Conservation (phyloP, 1,140 invertebrate species). For the Brachionus koreanus region DNA sequence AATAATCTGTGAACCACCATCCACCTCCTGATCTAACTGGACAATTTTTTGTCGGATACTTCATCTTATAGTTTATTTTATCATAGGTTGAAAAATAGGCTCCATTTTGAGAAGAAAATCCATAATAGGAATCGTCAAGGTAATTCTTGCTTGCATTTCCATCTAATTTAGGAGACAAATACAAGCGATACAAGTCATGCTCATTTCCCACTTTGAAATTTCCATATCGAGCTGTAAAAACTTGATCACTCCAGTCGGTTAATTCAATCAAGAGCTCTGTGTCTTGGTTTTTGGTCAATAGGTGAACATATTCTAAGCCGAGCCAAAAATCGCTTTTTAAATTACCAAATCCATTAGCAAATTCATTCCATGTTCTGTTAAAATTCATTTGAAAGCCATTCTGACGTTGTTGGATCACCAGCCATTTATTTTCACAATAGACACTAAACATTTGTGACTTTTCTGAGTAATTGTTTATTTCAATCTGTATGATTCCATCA, state of each 20-base stretch:
- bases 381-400: conserved; percentile 25
- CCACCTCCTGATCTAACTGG: conserved; percentile 36
- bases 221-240: conserved; percentile 8
- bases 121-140: conserved; percentile 11
- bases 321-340: conserved; percentile 39
- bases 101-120: conserved; percentile 30
- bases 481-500: conserved; percentile 21
- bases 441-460: neutral
- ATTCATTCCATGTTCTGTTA: conserved; percentile 31
- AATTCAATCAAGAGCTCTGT: conserved; percentile 25
- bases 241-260: conserved; percentile 25
- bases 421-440: conserved; percentile 11
- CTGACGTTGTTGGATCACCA: conserved; percentile 37
- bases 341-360: neutral
- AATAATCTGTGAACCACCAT: conserved; percentile 35
- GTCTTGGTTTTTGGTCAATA: neutral
- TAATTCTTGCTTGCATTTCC: conserved; percentile 30
- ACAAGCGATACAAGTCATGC: neutral
- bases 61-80: neutral
- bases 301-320: neutral
- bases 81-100: conserved; percentile 37
- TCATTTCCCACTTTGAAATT: conserved; percentile 11
- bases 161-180: neutral
- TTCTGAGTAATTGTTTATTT: neutral
- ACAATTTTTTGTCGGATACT: neutral